Percentiles rank a stretch among this genome's conserved stretches.
Conservation (phyloP, 2,113 vertebrate genomes). For the Urocolius indicus region DNA sequence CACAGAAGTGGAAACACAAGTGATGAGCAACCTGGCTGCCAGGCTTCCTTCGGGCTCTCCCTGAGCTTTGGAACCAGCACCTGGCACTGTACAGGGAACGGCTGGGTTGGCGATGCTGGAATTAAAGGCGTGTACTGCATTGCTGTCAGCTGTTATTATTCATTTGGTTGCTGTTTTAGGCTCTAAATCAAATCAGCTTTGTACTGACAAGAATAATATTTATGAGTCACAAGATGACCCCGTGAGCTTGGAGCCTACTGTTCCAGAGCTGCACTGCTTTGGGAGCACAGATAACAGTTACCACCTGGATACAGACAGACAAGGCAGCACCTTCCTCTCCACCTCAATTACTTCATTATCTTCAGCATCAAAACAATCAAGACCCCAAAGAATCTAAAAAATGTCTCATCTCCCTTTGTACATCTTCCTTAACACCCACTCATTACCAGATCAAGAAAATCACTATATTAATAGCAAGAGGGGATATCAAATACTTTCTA, state of each 20-base stretch:
- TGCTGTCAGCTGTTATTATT: slow-evolving; percentile 47
- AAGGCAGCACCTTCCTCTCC: not conserved
- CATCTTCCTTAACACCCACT: not conserved
- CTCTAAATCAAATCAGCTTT: slow-evolving; percentile 14
- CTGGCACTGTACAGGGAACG: not conserved
- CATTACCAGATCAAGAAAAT: not conserved
- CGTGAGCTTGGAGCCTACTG: not conserved
- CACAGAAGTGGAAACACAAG: not conserved
- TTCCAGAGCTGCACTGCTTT: fast-evolving
- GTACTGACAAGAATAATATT: slow-evolving; percentile 41
- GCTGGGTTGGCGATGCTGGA: not conserved
- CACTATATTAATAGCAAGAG: not conserved
- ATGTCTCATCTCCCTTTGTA: not conserved
- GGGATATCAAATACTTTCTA: not conserved
- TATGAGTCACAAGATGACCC: not conserved
- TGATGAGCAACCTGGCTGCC: not conserved
- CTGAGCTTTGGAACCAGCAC: not conserved
- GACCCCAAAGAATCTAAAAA: not conserved
- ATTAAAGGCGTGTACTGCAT: slow-evolving; percentile 7
- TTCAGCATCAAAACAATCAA: not conserved
- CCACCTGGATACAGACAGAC: too few species aligned
- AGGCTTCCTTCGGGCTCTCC: not conserved
- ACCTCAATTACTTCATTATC: not conserved
- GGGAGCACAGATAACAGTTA: fast-evolving
- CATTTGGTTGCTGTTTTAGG: not conserved